phyloP scores from a whole-genome alignment of 2,797 vertebrate genomes.

The Pipistrellus pygmaeus region DNA sequence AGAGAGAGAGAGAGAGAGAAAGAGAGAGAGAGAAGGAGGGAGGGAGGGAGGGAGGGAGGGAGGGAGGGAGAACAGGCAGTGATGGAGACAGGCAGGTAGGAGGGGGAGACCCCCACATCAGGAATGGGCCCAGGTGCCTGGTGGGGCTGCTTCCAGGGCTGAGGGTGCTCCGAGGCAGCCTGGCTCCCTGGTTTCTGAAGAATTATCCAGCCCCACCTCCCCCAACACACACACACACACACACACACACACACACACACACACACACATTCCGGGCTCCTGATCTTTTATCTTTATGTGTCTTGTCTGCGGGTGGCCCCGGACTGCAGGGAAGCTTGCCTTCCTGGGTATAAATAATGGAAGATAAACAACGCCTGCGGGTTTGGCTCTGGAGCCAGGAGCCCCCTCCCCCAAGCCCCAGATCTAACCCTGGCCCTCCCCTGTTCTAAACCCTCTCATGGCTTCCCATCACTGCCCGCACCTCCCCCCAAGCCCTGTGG shows the following conservation, averaged over 20 bases:
- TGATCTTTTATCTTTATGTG: conserved; percentile 57
- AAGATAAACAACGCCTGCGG: conserved; percentile 59
- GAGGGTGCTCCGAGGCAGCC: background rate
- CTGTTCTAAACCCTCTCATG: background rate
- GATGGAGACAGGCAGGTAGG: too few relatives aligned
- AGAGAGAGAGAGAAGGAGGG: background rate
- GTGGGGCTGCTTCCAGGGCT: too few relatives aligned
- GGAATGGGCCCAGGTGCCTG: background rate
- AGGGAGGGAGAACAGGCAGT: background rate
- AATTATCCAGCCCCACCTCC: background rate
- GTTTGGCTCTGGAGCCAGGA: background rate
- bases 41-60: background rate
- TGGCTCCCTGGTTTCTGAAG: background rate
- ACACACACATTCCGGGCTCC: background rate
- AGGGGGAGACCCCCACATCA: background rate
- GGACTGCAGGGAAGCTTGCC: conserved; percentile 46
- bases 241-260: background rate
- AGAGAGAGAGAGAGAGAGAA: background rate
- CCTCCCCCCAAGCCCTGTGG: background rate
- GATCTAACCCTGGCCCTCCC: background rate
- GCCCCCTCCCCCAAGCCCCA: background rate
- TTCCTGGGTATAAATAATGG: conserved; percentile 58
- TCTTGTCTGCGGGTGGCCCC: conserved; percentile 67
- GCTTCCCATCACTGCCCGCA: background rate
- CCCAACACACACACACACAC: background rate